Base-by-base conservation (phyloP, 2,113 vertebrate species). In the Perca schrenkii region DNA sequence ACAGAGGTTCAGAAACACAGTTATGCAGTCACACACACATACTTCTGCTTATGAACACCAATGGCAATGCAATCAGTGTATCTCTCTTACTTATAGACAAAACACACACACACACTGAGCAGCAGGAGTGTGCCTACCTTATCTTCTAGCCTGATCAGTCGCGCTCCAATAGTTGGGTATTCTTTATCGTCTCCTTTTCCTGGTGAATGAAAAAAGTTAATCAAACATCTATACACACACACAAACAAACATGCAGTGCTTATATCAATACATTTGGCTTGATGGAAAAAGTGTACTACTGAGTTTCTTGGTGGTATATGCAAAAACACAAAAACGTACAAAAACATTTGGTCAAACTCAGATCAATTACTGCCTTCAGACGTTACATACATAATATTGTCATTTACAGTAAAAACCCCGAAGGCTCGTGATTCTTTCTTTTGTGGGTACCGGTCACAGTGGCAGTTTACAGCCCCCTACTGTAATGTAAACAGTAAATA, bases 131-230 rank as follows among this genome's bases (percentile, higher is more conserved):
- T 66, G 69, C 91, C 93, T 95, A 97, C 97, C 96, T 97, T 98
- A 92, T 98, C 96, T 93, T 98, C 97, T n/a, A 98, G 91, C 19
- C 96, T 92, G 92, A 97, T 97, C 92, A 98, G 93, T 86, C 97
- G 95, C 77, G 96, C 96, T 90, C 97, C 97, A 74, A 97, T 91
- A 14, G 96, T 97, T 64, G 94, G 95, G 92, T 94, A 95, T 89
- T 96, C 96, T 93, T 97, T 97, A 90, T 97, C 97, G 90, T 96
- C 88, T 2, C 96, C 96, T 91, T 98, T 98, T 90, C 97, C 97
- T 97, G 87, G 17, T 2, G 22, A 82, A 74, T 8, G 8, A 50
- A 58, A 56, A 21, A 43, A 49, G 28, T 21, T 28, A 62, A 12
- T 50, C 4, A 53, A 68, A 74, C 1, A 61, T 17, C 3, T 21